Conservation (phyloP, 2,113 vertebrate genomes). For the Chaetura pelagica region DNA sequence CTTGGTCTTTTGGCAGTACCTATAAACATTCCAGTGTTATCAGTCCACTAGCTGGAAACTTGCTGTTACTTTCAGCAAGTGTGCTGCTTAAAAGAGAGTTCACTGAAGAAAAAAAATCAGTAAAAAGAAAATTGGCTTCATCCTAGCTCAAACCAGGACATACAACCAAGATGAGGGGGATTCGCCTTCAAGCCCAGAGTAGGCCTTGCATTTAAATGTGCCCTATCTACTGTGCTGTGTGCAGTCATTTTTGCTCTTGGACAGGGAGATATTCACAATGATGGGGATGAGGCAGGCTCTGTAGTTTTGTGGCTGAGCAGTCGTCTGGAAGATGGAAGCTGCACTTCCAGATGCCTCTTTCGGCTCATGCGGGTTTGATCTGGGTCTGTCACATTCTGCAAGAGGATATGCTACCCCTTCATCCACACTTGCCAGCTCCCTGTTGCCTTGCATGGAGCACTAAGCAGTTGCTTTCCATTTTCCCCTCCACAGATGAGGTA, state of each 20-base stretch:
- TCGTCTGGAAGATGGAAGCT: neutral
- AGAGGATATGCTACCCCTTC: neutral
- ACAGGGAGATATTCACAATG: neutral
- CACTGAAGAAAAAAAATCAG: too few species aligned
- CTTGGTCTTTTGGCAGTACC: too few species aligned
- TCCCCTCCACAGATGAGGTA: neutral
- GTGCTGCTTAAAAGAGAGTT: too few species aligned
- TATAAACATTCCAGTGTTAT: too few species aligned
- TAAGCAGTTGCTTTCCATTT: neutral
- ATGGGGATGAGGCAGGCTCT: accelerated
- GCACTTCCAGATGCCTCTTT: neutral
- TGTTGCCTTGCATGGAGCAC: neutral
- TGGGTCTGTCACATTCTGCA: neutral
- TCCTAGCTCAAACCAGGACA: too few species aligned
- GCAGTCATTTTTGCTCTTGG: neutral
- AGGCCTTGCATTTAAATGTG: neutral
- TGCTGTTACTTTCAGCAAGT: too few species aligned
- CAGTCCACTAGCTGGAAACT: too few species aligned
- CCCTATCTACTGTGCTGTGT: neutral
- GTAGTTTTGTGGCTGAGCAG: neutral
- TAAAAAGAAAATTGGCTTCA: too few species aligned
- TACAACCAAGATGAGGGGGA: neutral
- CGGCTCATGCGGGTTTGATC: neutral
- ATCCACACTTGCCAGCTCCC: neutral
- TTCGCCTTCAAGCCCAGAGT: neutral